These are phyloP conservation scores for Lochmaea crataegi DNA, from an alignment of 2,888 invertebrate genomes.

Conservation along the genomic window DNA sequence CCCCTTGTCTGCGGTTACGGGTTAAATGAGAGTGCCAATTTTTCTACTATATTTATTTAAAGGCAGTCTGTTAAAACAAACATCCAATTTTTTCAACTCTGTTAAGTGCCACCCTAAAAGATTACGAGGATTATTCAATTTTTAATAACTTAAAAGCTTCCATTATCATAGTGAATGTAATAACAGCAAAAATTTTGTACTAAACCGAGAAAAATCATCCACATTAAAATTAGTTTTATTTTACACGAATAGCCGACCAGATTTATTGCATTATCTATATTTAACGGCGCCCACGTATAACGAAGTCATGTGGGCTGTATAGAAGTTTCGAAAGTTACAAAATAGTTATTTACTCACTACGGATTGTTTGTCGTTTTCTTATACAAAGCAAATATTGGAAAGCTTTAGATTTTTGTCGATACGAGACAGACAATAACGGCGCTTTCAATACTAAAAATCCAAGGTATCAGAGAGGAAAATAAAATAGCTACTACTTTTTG, in stretches of 20 bases:
- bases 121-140: background rate
- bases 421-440: background rate
- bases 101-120: background rate
- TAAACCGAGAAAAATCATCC: background rate
- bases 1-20: no score
- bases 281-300: background rate
- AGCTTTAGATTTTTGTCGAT: background rate
- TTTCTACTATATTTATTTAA: no score
- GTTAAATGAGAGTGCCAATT: no score
- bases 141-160: background rate
- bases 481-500: no score
- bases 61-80: no score
- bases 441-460: background rate
- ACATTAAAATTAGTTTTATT: background rate
- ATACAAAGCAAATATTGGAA: background rate
- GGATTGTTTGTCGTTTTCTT: background rate
- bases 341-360: slow-evolving; percentile 23
- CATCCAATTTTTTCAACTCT: background rate
- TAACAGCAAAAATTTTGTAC: background rate
- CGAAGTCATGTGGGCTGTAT: slow-evolving; percentile 9
- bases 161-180: background rate
- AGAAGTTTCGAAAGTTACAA: background rate
- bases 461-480: background rate
- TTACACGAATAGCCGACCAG: background rate
- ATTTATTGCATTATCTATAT: background rate